Evolutionary conservation across 2,113 vertebrate species (phyloP).

Genomic region (Oryzias celebensis): DNA sequence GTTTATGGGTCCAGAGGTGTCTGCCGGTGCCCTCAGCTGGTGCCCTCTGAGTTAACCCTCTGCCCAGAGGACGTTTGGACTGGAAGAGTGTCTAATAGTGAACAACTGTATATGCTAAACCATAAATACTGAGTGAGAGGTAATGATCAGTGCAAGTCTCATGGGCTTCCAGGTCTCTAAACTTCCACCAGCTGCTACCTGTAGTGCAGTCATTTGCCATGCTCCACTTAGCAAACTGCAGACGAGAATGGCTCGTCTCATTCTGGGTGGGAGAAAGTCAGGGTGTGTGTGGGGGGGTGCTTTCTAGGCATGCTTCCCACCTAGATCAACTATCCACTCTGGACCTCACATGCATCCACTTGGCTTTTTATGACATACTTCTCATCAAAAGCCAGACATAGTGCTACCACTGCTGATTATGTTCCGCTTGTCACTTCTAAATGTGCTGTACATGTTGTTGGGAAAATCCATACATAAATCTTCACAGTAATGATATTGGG

Average conservation of each 20-base stretch:
- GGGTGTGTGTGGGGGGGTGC: background rate
- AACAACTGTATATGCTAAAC: constrained; percentile 42
- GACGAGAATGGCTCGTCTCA: constrained; percentile 43
- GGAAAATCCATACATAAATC: constrained; percentile 57
- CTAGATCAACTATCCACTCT: constrained; percentile 56
- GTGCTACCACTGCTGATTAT: constrained; percentile 59
- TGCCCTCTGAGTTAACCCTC: constrained; percentile 9
- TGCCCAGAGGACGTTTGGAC: constrained; percentile 22
- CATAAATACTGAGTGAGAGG: constrained; percentile 63
- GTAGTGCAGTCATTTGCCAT: constrained; percentile 45
- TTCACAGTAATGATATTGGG: constrained; percentile 44
- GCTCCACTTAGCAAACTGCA: constrained; percentile 66
- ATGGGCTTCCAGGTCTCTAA: constrained; percentile 39
- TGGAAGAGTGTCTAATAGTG: constrained; percentile 37
- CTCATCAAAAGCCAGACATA: constrained; percentile 58
- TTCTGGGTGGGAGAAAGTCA: constrained; percentile 33
- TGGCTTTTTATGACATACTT: constrained; percentile 47
- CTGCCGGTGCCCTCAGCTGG: constrained; percentile 9
- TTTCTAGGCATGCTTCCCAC: constrained; percentile 50
- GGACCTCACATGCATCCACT: constrained; percentile 36
- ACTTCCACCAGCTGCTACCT: constrained; percentile 68
- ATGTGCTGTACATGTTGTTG: constrained; percentile 49
- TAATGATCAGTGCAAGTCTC: constrained; percentile 63
- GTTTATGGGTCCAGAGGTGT: constrained; percentile 9
- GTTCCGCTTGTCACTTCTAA: constrained; percentile 52